phyloP scores from a whole-genome alignment of 2,113 vertebrate genomes.

The Sula dactylatra region DNA sequence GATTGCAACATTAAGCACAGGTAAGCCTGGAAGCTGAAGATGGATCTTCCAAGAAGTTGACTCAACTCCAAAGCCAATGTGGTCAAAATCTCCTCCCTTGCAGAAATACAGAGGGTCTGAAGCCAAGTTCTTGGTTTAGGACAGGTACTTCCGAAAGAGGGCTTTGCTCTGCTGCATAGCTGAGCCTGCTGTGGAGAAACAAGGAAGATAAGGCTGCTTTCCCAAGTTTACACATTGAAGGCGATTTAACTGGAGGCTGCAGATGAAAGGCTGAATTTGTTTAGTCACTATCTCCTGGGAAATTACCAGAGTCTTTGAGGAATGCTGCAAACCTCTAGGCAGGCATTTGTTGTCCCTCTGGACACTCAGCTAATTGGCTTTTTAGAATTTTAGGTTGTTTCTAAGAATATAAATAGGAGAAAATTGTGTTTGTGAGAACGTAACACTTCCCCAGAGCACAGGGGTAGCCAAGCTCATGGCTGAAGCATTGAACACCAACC shows the following conservation, averaged over 20 bases:
- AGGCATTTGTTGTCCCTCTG: background rate
- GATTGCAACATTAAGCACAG: background rate
- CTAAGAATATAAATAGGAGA: background rate
- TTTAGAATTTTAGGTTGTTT: background rate
- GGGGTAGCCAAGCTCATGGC: background rate
- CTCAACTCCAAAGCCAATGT: background rate
- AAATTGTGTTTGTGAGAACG: background rate
- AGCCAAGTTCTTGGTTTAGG: background rate
- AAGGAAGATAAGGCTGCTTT: background rate
- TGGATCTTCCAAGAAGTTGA: background rate
- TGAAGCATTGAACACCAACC: background rate
- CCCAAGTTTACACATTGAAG: background rate
- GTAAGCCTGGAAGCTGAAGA: background rate
- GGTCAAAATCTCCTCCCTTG: background rate
- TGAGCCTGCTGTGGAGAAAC: background rate
- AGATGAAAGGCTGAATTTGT: background rate
- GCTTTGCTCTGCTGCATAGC: background rate
- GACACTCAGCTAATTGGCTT: background rate
- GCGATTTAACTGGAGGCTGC: background rate
- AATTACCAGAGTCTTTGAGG: background rate
- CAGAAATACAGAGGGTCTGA: background rate
- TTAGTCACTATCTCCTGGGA: background rate
- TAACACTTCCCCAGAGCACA: background rate
- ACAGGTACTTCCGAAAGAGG: background rate
- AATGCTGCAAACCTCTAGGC: background rate